phyloP scores from a whole-genome alignment of 2,113 vertebrate species.

The Gambusia holbrooki region DNA sequence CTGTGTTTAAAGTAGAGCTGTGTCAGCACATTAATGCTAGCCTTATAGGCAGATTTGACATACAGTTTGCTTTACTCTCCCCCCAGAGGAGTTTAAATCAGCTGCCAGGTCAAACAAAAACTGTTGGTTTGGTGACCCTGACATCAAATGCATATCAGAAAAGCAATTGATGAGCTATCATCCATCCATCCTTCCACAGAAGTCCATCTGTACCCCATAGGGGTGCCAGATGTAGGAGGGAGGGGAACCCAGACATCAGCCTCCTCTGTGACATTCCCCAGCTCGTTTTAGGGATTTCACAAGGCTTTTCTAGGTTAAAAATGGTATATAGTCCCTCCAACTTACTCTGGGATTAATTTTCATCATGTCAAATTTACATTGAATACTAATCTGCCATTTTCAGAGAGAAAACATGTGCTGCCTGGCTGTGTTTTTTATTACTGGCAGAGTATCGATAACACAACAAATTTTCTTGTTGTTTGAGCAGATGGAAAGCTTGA shows the following conservation, averaged over 20 bases:
- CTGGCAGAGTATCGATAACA: slow-evolving; percentile 14
- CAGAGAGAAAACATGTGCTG: not conserved
- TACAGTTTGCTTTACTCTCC: slow-evolving; percentile 34
- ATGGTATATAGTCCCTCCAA: not conserved
- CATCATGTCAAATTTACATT: slow-evolving; percentile 22
- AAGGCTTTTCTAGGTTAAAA: not conserved
- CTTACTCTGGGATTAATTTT: not conserved
- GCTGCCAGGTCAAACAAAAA: slow-evolving; percentile 10
- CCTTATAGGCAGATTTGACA: slow-evolving; percentile 24
- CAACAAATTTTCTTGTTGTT: not conserved
- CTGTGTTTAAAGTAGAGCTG: slow-evolving; percentile 36
- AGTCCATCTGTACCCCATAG: too few relatives aligned
- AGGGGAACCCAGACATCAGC: too few relatives aligned
- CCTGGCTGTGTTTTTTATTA: slow-evolving; percentile 2
- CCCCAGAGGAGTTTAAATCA: slow-evolving; percentile 45
- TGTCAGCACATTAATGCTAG: slow-evolving; percentile 45
- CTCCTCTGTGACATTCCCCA: not conserved
- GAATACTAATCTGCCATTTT: slow-evolving; percentile 37
- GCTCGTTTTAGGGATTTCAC: not conserved
- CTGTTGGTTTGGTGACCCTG: slow-evolving; percentile 3
- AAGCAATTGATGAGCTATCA: slow-evolving; percentile 16
- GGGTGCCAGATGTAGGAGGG: too few relatives aligned
- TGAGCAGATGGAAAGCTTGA: not conserved
- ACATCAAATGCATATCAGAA: slow-evolving; percentile 16
- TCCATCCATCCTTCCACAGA: too few relatives aligned